These are phyloP conservation scores for Drosophila quadrilineata DNA, from an alignment of 1,140 invertebrate genomes.

Conservation along the genomic window DNA sequence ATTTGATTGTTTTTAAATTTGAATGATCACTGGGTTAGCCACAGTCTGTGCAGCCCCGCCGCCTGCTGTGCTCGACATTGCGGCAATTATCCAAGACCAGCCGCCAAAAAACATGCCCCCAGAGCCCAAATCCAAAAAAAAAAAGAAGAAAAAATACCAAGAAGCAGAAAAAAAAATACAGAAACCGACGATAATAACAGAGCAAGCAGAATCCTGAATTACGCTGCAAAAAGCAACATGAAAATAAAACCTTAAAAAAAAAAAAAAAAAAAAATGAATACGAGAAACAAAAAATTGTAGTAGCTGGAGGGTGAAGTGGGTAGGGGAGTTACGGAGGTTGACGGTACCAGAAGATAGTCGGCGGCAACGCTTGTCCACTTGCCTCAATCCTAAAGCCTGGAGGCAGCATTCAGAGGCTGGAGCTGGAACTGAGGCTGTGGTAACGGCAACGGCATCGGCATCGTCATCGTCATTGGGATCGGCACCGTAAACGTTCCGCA, in stretches of 20 bases:
- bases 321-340: slow-evolving; percentile 40
- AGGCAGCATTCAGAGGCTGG: neutral
- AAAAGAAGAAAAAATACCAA: too few species aligned
- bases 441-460: slow-evolving; percentile 4
- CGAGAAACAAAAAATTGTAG: slow-evolving; percentile 15
- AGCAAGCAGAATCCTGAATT: slow-evolving; percentile 75
- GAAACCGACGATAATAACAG: slow-evolving; percentile 72
- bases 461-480: slow-evolving; percentile 61
- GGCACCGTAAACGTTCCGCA: slow-evolving; percentile 66
- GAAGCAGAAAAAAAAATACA: too few species aligned
- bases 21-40: slow-evolving; percentile 33
- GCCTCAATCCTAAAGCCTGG: slow-evolving; percentile 27
- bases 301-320: slow-evolving; percentile 13
- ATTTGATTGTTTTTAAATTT: slow-evolving; percentile 71
- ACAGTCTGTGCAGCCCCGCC: slow-evolving; percentile 21
- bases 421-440: neutral
- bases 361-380: slow-evolving; percentile 24
- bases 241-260: slow-evolving; percentile 19
- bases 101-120: slow-evolving; percentile 41
- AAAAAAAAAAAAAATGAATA: neutral
- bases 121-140: slow-evolving; percentile 37
- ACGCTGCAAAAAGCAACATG: slow-evolving; percentile 53
- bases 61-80: slow-evolving; percentile 64
- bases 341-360: slow-evolving; percentile 18
- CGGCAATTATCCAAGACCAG: slow-evolving; percentile 64